These are phyloP conservation scores for Rhadinocentrus ornatus DNA, from an alignment of 2,797 vertebrate genomes.

Conservation along the genomic window DNA sequence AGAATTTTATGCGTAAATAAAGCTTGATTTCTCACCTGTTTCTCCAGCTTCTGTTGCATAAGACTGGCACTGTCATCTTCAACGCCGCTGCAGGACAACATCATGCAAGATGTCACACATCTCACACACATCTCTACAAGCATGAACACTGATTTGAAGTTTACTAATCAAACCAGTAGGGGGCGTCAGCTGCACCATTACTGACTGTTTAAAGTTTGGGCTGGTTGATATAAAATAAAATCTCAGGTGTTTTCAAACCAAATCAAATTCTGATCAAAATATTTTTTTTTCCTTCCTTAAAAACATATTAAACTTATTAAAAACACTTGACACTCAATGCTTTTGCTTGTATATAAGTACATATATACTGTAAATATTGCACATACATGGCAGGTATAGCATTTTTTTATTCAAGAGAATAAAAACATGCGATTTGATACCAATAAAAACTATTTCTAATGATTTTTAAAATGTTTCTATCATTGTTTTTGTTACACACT, in stretches of 20 bases:
- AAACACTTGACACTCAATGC: too few species aligned
- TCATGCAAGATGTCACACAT: background rate
- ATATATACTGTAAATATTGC: too few species aligned
- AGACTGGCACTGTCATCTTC: slow-evolving; percentile 89
- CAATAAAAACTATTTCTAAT: too few species aligned
- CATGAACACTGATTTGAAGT: background rate
- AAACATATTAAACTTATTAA: too few species aligned
- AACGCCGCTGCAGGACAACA: slow-evolving; percentile 80
- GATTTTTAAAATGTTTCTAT: background rate
- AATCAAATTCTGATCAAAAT: background rate
- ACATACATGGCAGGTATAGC: too few species aligned
- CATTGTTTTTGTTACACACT: background rate
- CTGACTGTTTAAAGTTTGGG: too few species aligned
- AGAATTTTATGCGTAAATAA: background rate
- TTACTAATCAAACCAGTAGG: slow-evolving; percentile 38
- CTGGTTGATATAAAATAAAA: background rate
- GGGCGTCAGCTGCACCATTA: slow-evolving; percentile 21
- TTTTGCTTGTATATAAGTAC: too few species aligned
- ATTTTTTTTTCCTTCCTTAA: too few species aligned
- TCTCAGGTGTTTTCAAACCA: background rate
- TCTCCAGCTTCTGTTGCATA: slow-evolving; percentile 94
- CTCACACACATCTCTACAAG: background rate
- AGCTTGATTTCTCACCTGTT: slow-evolving; percentile 85
- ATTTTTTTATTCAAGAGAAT: too few species aligned
- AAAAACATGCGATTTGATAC: too few species aligned